Evolutionary conservation across 2,113 vertebrate species (phyloP).

Genomic region (Scomber japonicus): DNA sequence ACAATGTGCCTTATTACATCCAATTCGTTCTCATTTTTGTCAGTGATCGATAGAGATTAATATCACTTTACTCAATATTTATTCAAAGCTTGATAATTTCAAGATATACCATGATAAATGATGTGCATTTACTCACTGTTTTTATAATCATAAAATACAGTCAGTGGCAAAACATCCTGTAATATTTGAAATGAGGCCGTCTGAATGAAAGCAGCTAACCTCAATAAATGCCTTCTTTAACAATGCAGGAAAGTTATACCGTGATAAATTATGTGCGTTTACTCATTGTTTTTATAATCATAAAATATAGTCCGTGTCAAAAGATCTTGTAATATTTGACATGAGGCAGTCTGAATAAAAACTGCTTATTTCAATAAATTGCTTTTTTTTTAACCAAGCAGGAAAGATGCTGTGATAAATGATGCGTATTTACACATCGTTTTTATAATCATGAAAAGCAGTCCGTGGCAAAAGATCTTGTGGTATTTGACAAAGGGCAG

Average conservation of each 20-base stretch:
- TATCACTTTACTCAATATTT: conserved; percentile 55
- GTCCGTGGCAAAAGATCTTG: conserved; percentile 2
- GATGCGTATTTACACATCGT: too few relatives aligned
- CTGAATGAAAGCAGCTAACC: conserved; percentile 51
- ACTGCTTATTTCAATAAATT: too few relatives aligned
- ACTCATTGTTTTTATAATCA: conserved; percentile 1
- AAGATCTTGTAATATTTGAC: too few relatives aligned
- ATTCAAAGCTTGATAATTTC: conserved; percentile 30
- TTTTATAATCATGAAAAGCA: not conserved
- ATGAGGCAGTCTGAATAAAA: too few relatives aligned
- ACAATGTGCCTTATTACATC: conserved; percentile 38
- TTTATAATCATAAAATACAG: conserved; percentile 9
- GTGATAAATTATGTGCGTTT: conserved; percentile 48
- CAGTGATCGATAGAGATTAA: conserved; percentile 64
- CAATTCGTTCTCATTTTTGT: conserved; percentile 23
- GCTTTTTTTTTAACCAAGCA: too few relatives aligned
- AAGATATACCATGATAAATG: conserved; percentile 48
- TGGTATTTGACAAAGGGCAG: conserved; percentile 44
- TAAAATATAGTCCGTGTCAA: too few relatives aligned
- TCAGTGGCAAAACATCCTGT: conserved; percentile 6
- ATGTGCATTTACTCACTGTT: conserved; percentile 13
- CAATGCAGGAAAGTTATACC: not conserved
- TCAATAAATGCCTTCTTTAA: conserved; percentile 46
- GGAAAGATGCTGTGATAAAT: too few relatives aligned
- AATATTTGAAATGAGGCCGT: conserved; percentile 45